Evolutionary conservation across 2,888 invertebrate species (phyloP), one percentile per base, ranked within the genome.

Genomic region (Parasteatoda lunata): DNA sequence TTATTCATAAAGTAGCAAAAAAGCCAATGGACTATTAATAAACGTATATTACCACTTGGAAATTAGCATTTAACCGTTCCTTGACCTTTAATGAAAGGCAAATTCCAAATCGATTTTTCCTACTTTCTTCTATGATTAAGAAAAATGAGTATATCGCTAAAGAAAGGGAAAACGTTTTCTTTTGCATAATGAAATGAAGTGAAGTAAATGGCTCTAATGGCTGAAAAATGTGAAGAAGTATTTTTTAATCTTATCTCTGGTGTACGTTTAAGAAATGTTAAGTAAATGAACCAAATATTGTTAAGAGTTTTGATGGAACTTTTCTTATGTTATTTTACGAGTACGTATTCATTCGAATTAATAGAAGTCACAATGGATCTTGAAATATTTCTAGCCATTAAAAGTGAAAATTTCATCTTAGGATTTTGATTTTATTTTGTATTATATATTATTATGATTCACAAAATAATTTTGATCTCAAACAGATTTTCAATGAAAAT

Each of bases 11-110:
- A 59, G 59, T 13, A 59, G n/a, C 11, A 59, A 59, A 59, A 54
- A 59, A 6, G 59, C n/a, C 59, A 9, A n/a, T 59, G n/a, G 59
- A 59, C 59, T 59, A 68, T 68, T 68, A 68, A 30, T 68, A 68
- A 68, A 68, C 7, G 15, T 15, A 68, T 45, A 68, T 68, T 15
- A 30, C 30, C 66, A 68, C 45, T 15, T 45, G 15, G 66, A 68
- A 68, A 68, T 68, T 68, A 68, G 66, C 66, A 68, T 68, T 68
- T 68, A 68, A 68, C 15, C 66, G 66, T 68, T 68, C 66, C 30
- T 68, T 68, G 66, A 45, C 66, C 66, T 68, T 45, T 68, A 45
- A 59, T 15, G 66, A 68, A 15, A 30, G 66, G 15, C 9, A 15
- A 68, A 15, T 68, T 68, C 30, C 15, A 15, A 15, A 68, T 68